phyloP scores from a whole-genome alignment of 2,113 vertebrate species.

The Prietella phreatophila region DNA sequence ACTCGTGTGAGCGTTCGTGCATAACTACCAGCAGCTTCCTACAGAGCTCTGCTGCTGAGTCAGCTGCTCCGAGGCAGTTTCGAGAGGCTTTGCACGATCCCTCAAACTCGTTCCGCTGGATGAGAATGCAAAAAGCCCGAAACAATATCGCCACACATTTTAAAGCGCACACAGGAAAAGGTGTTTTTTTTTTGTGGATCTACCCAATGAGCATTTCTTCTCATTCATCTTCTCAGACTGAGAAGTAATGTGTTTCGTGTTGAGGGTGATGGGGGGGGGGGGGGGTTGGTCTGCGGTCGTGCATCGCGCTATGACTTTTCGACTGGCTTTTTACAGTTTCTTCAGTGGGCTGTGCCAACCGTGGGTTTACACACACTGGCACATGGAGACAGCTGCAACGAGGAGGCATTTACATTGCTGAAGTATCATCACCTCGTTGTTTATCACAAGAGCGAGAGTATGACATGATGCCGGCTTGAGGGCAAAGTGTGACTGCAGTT shows the following conservation, averaged over 20 bases:
- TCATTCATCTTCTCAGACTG: background rate
- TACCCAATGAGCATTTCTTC: background rate
- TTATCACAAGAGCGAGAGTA: constrained; percentile 23
- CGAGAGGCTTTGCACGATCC: constrained; percentile 18
- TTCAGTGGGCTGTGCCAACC: constrained; percentile 20
- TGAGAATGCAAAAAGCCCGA: background rate
- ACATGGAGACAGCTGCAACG: constrained; percentile 18
- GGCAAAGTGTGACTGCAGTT: constrained; percentile 13
- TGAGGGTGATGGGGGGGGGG: constrained; percentile 18
- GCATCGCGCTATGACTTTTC: constrained; percentile 35
- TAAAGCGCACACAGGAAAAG: constrained; percentile 3
- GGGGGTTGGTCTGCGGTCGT: constrained; percentile 39
- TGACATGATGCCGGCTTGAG: constrained; percentile 31
- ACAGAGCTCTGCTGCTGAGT: constrained; percentile 43
- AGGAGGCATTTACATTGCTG: constrained; percentile 40
- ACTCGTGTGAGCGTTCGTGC: background rate
- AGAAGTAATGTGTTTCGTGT: constrained; percentile 39
- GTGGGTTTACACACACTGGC: constrained; percentile 7
- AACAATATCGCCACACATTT: background rate
- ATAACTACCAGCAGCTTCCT: constrained; percentile 24
- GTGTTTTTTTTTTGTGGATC: background rate
- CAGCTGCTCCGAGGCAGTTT: constrained; percentile 44
- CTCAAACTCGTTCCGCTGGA: constrained; percentile 44
- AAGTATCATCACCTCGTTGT: constrained; percentile 34
- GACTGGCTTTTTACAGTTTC: constrained; percentile 38